Evolutionary conservation across 2,797 vertebrate species (phyloP), one percentile per base, ranked within the genome.

Genomic region (Tympanoctomys barrerae): DNA sequence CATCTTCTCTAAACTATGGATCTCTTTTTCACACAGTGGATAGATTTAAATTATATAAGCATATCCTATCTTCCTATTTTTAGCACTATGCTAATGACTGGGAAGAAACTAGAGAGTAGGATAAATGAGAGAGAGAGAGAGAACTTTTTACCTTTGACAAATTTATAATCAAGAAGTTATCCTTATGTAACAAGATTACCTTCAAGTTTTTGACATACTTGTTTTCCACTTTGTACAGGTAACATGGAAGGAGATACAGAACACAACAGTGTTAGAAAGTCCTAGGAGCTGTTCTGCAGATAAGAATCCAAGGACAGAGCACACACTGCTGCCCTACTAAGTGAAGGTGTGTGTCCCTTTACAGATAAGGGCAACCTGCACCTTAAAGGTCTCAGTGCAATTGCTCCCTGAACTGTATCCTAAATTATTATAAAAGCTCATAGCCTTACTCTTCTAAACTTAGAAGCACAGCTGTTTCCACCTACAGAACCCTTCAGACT

Each of bases 401-500:
- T 31, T 18, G 0, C 36, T 46, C 26, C 10, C 39, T 26, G 84
- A 42, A 26, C 10, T 16, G 2, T 11, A 49, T 36, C 22, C 5
- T 71, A 46, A 22, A 28, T 57, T 81, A 66, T 3, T 33, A 5
- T 54, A 84, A 79, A 81, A 73, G 5, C 28, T 19, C n/a, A 46
- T 39, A 12, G 54, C 54, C 12, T 36, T 26, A 8, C 8, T 14
- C 13, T 28, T 26, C 39, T 12, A 54, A 78, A n/a, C 71, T 78
- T 28, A 73, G 7, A 52, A 68, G 21, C n/a, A 39, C 0, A 7
- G 22, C 31, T 14, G 16, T n/a, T 68, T 7, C 26, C 42, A 26
- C 18, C 24, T 22, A 14, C 0, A 0, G 39, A 31, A 5, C 26
- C 33, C 59, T 22, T 71, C 31, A 36, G n/a, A 61, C 54, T 68